Evolutionary conservation across 2,888 invertebrate genomes (phyloP), one percentile per base, ranked within the genome.

Genomic region (Parascotia fuliginaria): DNA sequence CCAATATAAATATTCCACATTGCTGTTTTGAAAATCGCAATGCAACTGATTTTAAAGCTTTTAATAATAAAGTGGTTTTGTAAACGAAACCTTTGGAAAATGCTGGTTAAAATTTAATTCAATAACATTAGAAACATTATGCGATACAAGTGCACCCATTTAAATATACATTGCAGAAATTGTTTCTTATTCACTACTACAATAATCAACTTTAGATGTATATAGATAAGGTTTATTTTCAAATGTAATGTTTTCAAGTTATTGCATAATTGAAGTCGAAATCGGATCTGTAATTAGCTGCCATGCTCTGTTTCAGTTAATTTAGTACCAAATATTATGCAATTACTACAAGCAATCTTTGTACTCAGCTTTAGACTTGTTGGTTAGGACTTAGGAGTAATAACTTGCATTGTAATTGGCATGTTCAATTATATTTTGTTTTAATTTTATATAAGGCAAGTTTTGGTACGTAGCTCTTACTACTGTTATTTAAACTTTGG

Each of bases 211-310:
- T 31, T 6, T 45, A 39, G 22, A 7, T 6, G 0, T 0, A 4
- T 0, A 0, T 0, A 3, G 0, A 0, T 41, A 63, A 13, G 46
- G 45, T 16, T 11, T 12, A 9, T 19, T 33, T 40, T 44, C 0
- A 1, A 0, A 0, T 28, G 9, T 9, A 39, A 29, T 15, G 28
- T 37, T n/a, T 16, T 0, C 31, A 27, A 46, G 45, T 51, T 54
- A 36, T 40, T 15, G 32, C 22, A 28, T 62, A 62, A 62, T 64
- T 75, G 66, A 69, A 66, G 60, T 39, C 56, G 44, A 57, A 62
- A 67, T 55, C 73, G 71, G 71, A 73, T 70, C 70, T 75, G 67
- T 75, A 75, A 75, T 75, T 75, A 75, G 70, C 65, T 62, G 57
- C 66, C 59, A 65, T 61, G 65, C 59, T 71, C 70, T 66, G 70